A percentile compares a stretch with the other conserved stretches of the same genome.
phyloP scores from a whole-genome alignment of 2,888 invertebrate genomes.

The Agrilus mali region DNA sequence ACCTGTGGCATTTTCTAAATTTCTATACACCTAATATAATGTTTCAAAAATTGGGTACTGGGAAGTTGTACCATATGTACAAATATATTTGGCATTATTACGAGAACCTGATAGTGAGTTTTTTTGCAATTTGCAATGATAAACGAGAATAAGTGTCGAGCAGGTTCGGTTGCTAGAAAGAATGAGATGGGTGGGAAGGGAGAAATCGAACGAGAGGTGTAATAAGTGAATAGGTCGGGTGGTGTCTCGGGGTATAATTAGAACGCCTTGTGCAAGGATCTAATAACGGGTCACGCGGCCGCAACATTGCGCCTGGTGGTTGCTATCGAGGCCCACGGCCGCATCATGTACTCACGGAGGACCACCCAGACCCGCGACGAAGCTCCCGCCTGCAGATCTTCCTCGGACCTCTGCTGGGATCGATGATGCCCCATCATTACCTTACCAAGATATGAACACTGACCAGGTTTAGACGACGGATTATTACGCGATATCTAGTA shows the following conservation, averaged over 20 bases:
- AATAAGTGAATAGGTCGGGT: slow-evolving; percentile 32
- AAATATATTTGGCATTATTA: no score
- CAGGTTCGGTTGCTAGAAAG: not conserved
- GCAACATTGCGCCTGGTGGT: slow-evolving; percentile 25
- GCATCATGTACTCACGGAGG: slow-evolving; percentile 31
- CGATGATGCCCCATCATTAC: slow-evolving; percentile 5
- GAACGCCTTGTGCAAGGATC: slow-evolving; percentile 38
- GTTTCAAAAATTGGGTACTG: no score
- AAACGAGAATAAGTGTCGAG: no score
- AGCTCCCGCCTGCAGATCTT: slow-evolving; percentile 21
- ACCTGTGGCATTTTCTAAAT: no score
- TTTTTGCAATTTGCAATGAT: no score
- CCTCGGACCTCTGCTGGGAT: slow-evolving; percentile 10
- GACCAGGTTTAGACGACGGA: no score
- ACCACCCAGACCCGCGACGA: slow-evolving; percentile 29
- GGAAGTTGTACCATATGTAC: no score
- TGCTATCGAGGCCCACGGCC: slow-evolving; percentile 32
- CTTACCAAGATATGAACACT: not conserved
- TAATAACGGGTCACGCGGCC: slow-evolving; percentile 35
- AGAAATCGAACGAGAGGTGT: slow-evolving; percentile 20
- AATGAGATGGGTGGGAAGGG: not conserved
- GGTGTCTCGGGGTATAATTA: slow-evolving; percentile 34
- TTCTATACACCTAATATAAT: no score
- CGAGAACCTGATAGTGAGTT: no score
- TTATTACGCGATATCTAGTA: no score